Percentiles rank a stretch among this genome's conserved stretches.
Conservation (phyloP, 1,140 invertebrate genomes). For the Dendrolimus kikuchii region DNA sequence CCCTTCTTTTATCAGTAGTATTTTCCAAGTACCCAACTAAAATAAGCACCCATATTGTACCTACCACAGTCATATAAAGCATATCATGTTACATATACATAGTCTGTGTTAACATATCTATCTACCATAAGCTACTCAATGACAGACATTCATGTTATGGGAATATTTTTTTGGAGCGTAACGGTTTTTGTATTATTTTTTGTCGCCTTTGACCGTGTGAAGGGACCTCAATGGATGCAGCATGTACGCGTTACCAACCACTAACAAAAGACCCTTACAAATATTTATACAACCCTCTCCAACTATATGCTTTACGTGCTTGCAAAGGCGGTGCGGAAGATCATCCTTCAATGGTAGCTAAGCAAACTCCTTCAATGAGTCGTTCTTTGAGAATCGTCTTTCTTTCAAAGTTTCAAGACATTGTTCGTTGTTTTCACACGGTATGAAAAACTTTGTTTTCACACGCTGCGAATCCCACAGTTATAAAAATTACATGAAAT, state of each 20-base stretch:
- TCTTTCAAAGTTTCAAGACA: constrained; percentile 26
- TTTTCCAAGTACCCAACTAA: too few relatives aligned
- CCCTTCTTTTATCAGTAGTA: too few relatives aligned
- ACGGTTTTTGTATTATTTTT: constrained; percentile 71
- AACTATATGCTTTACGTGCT: constrained; percentile 1
- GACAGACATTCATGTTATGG: constrained; percentile 61
- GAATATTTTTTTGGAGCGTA: constrained; percentile 64
- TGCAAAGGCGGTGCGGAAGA: constrained; percentile 19
- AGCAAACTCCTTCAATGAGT: constrained; percentile 50
- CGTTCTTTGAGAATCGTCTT: constrained; percentile 41
- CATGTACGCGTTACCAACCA: constrained; percentile 43
- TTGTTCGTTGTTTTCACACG: constrained; percentile 59
- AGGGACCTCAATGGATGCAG: constrained; percentile 63
- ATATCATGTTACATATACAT: too few relatives aligned
- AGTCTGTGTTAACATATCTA: constrained; percentile 1
- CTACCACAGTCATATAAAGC: too few relatives aligned
- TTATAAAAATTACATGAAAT: too few relatives aligned
- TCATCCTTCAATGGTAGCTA: constrained; percentile 28
- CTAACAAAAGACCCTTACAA: constrained; percentile 29
- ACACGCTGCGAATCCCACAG: not conserved
- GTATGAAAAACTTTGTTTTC: constrained; percentile 23
- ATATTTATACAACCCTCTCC: constrained; percentile 13
- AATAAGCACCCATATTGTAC: too few relatives aligned
- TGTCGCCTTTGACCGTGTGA: constrained; percentile 65
- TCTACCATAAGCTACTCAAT: constrained; percentile 46